Conservation (phyloP, 2,113 vertebrate genomes). For the Cricetomys ansorgei region DNA sequence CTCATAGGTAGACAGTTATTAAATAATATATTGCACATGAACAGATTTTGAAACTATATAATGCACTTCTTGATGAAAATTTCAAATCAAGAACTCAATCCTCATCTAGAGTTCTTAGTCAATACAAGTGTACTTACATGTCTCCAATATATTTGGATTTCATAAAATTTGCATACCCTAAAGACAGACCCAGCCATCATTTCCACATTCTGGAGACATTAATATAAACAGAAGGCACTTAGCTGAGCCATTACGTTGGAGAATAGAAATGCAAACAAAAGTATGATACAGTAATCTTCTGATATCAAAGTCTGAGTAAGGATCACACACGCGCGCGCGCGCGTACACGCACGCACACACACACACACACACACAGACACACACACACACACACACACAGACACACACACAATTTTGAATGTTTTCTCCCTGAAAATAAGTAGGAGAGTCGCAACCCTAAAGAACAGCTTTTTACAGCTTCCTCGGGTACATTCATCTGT, state of each 20-base stretch:
- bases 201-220: conserved; percentile 59
- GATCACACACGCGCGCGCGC: too few species aligned
- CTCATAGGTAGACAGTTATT: not conserved
- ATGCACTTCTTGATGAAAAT: not conserved
- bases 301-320: not conserved
- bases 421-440: not conserved
- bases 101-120: conserved; percentile 25
- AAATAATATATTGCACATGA: conserved; percentile 22
- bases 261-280: conserved; percentile 43
- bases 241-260: conserved; percentile 32
- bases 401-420: too few species aligned
- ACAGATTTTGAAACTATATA: conserved; percentile 36
- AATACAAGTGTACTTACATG: conserved; percentile 63
- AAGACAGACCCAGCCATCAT: not conserved
- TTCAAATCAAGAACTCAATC: conserved; percentile 31
- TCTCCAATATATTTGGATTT: conserved; percentile 69
- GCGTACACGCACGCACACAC: not conserved
- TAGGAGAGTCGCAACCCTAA: not conserved
- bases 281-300: conserved; percentile 33
- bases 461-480: not conserved
- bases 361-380: not conserved
- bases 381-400: not conserved
- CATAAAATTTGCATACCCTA: conserved; percentile 62
- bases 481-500: not conserved
- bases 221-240: conserved; percentile 58